Conservation (phyloP, 2,797 vertebrate genomes). For the Takifugu rubripes region DNA sequence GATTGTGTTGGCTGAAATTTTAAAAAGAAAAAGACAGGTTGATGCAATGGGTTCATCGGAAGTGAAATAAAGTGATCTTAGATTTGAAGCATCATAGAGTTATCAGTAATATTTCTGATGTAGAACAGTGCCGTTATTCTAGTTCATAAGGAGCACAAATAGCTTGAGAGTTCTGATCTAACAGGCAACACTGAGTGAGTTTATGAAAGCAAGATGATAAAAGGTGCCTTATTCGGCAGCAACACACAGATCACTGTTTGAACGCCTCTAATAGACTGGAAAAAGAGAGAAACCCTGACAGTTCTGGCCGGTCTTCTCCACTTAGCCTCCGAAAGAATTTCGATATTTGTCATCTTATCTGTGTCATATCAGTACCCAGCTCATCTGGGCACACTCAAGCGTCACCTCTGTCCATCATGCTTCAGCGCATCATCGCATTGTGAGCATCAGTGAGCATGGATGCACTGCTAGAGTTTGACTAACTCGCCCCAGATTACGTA, state of each 20-base stretch:
- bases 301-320: too few relatives aligned
- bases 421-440: constrained; percentile 46
- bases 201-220: too few relatives aligned
- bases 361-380: constrained; percentile 11
- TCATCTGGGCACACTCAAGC: constrained; percentile 24
- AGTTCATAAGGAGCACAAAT: too few relatives aligned
- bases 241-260: too few relatives aligned
- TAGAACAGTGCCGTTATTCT: too few relatives aligned
- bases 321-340: not conserved
- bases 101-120: too few relatives aligned
- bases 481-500: constrained; percentile 58
- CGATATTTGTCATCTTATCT: constrained; percentile 5
- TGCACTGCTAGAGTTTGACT: constrained; percentile 57
- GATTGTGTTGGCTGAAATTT: too few relatives aligned
- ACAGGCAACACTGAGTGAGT: too few relatives aligned
- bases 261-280: too few relatives aligned
- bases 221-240: too few relatives aligned
- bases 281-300: too few relatives aligned
- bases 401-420: constrained; percentile 38
- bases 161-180: too few relatives aligned
- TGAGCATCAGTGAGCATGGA: constrained; percentile 55
- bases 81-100: not conserved
- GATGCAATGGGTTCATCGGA: not conserved
- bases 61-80: not conserved
- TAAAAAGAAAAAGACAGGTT: not conserved